phyloP scores from a whole-genome alignment of 2,113 vertebrate genomes.

The Fregata magnificens region DNA sequence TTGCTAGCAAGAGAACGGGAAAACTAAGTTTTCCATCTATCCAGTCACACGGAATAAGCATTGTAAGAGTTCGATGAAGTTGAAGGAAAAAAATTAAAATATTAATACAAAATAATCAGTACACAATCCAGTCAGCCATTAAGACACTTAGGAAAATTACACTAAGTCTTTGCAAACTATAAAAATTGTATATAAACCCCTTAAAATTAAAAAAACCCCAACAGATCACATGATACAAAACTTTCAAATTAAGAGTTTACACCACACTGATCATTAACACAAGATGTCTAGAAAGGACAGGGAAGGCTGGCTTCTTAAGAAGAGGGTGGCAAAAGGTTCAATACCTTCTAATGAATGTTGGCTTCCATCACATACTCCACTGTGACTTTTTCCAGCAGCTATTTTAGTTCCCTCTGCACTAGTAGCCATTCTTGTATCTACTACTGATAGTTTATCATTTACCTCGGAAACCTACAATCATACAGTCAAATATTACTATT shows the following conservation, averaged over 20 bases:
- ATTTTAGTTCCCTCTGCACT: not conserved
- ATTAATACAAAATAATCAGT: not conserved
- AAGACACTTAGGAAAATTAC: not conserved
- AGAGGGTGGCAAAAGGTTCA: not conserved
- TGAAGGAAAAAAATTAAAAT: not conserved
- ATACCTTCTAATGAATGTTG: conserved; percentile 46
- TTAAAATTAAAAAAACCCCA: not conserved
- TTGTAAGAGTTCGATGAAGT: not conserved
- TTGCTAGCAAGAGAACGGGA: not conserved
- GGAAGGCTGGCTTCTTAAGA: not conserved
- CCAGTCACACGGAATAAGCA: not conserved
- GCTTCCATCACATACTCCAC: not conserved
- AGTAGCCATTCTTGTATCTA: not conserved
- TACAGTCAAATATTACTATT: not conserved
- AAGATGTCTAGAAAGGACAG: not conserved
- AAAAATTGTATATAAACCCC: not conserved
- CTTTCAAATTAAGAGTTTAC: not conserved
- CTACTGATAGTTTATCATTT: not conserved
- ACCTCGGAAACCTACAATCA: not conserved
- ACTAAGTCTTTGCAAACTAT: fast-evolving
- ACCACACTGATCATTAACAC: not conserved
- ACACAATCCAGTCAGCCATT: not conserved
- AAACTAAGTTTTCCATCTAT: not conserved
- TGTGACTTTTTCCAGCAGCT: not conserved
- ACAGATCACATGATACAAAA: not conserved